phyloP scores from a whole-genome alignment of 2,797 vertebrate species.

The Bradypodion pumilum region DNA sequence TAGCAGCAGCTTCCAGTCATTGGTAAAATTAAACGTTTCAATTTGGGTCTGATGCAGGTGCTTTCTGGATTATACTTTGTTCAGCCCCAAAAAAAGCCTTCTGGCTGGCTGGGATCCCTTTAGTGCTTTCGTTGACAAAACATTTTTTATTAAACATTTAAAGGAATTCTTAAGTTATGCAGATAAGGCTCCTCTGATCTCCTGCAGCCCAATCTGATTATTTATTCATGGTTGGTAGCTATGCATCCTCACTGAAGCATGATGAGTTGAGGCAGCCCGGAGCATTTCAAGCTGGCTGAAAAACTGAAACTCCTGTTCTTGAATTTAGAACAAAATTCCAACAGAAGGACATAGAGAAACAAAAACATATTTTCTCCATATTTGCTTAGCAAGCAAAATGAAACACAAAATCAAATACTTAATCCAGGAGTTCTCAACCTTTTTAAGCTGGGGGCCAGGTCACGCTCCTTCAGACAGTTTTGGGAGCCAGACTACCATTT shows the following conservation, averaged over 20 bases:
- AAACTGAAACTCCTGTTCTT: conserved; percentile 27
- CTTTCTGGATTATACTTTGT: conserved; percentile 2
- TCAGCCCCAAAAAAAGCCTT: conserved; percentile 12
- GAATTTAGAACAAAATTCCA: conserved; percentile 30
- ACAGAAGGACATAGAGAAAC: conserved; percentile 29
- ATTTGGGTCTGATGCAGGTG: conserved; percentile 3
- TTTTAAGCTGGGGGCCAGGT: no score
- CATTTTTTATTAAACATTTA: conserved; percentile 72
- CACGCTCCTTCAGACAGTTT: no score
- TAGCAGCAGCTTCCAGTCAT: not conserved
- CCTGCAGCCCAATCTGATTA: conserved; percentile 59
- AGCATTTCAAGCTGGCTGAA: conserved; percentile 44
- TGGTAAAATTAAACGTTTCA: conserved; percentile 28
- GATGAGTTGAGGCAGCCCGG: conserved; percentile 50
- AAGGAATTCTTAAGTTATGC: conserved; percentile 68
- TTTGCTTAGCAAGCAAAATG: conserved; percentile 27
- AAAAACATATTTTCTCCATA: conserved; percentile 29
- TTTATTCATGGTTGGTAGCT: conserved; percentile 68
- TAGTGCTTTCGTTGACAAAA: conserved; percentile 45
- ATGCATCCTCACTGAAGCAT: conserved; percentile 54
- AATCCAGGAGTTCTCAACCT: no score
- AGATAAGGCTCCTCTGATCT: conserved; percentile 66
- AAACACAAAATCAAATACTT: conserved; percentile 5
- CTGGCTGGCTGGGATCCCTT: conserved; percentile 10
- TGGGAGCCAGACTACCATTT: no score